Evolutionary conservation across 2,797 vertebrate species (phyloP).

Genomic region (Pristis pectinata): DNA sequence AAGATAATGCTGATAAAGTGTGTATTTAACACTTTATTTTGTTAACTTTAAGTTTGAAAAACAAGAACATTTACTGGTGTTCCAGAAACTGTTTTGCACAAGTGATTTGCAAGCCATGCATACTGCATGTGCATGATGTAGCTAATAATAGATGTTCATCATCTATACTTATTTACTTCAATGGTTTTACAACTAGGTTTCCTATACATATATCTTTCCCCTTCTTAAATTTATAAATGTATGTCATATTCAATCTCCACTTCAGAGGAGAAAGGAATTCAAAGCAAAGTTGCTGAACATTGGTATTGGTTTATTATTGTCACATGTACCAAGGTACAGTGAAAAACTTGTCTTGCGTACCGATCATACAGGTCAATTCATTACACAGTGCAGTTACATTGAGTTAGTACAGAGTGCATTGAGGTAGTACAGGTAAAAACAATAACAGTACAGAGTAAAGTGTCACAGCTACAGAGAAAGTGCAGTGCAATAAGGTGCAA

Average conservation of each 20-base stretch:
- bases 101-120: background rate
- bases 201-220: background rate
- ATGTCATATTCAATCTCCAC: conserved; percentile 18
- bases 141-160: conserved; percentile 3
- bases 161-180: background rate
- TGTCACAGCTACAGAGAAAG: too few relatives aligned
- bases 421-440: too few relatives aligned
- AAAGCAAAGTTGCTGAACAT: background rate
- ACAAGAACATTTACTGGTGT: background rate
- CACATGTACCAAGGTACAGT: too few relatives aligned
- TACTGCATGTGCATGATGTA: background rate
- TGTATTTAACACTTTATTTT: background rate
- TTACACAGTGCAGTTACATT: too few relatives aligned
- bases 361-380: too few relatives aligned
- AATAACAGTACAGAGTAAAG: too few relatives aligned
- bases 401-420: too few relatives aligned
- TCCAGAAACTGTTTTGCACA: background rate
- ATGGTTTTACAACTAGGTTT: background rate
- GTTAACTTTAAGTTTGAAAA: background rate
- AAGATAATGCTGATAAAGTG: background rate
- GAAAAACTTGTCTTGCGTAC: too few relatives aligned
- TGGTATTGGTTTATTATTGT: too few relatives aligned
- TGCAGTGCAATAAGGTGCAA: too few relatives aligned
- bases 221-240: background rate
- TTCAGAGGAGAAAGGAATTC: background rate